Conservation (phyloP, 2,113 vertebrate species). For the Laterallus jamaicensis region DNA sequence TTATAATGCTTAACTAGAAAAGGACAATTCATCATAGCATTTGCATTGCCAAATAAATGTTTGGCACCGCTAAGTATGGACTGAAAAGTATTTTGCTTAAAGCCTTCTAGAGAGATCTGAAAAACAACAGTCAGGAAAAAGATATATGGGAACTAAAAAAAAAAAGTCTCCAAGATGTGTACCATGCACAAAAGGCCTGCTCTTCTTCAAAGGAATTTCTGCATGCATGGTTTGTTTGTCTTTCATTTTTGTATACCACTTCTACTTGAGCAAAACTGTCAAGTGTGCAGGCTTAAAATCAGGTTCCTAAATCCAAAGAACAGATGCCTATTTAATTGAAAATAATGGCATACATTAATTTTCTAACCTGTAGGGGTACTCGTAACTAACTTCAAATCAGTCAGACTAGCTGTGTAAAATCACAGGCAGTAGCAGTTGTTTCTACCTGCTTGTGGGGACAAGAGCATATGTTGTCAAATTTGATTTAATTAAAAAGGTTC, state of each 20-base stretch:
- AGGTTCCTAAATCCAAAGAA: not conserved
- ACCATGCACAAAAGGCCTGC: not conserved
- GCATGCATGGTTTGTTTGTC: not conserved
- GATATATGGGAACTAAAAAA: not conserved
- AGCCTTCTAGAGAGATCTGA: not conserved
- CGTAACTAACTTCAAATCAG: slow-evolving; percentile 38
- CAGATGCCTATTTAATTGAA: slow-evolving; percentile 33
- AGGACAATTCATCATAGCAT: not conserved
- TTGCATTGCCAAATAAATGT: not conserved
- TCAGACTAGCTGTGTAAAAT: not conserved
- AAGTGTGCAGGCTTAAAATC: not conserved
- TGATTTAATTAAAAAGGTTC: slow-evolving; percentile 41
- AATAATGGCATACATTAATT: slow-evolving; percentile 33
- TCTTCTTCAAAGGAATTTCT: not conserved
- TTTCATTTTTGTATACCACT: not conserved
- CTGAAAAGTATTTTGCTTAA: not conserved
- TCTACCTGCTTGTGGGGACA: slow-evolving; percentile 16
- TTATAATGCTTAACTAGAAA: not conserved
- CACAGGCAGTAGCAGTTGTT: slow-evolving; percentile 26
- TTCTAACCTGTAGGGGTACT: slow-evolving; percentile 37
- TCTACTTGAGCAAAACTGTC: not conserved
- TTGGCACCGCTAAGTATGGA: not conserved
- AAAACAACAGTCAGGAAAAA: not conserved
- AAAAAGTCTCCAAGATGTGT: not conserved
- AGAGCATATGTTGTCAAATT: slow-evolving; percentile 29